Conservation (phyloP, 2,888 invertebrate genomes). For the Hemithea aestivaria region DNA sequence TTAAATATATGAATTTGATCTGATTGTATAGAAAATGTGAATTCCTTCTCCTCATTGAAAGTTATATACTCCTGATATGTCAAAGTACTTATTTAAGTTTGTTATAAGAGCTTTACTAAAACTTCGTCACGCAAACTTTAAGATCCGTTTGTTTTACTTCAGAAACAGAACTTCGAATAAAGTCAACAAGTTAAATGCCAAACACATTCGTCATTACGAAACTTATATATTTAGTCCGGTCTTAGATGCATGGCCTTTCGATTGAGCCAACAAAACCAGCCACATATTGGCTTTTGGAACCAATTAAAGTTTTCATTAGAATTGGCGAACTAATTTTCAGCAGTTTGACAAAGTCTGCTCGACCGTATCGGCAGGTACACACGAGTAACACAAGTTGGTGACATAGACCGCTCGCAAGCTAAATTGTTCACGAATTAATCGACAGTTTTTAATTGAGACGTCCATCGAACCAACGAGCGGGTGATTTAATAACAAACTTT, state of each 20-base stretch:
- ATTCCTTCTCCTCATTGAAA: no score
- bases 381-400: conserved; percentile 37
- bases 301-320: conserved; percentile 76
- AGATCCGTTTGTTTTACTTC: conserved; percentile 1
- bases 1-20: no score
- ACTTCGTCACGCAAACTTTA: not conserved
- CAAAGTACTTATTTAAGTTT: no score
- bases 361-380: conserved; percentile 48
- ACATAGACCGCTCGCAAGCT: conserved; percentile 44
- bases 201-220: conserved; percentile 39
- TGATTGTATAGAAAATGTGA: no score
- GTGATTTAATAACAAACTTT: conserved; percentile 22
- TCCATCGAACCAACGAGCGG: conserved; percentile 12
- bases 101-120: no score
- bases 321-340: conserved; percentile 72
- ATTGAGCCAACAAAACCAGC: conserved; percentile 51
- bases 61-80: no score
- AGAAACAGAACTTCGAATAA: conserved; percentile 5
- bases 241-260: conserved; percentile 33
- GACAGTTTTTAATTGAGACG: conserved; percentile 53
- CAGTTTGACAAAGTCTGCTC: conserved; percentile 72
- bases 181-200: conserved; percentile 23
- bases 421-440: conserved; percentile 47
- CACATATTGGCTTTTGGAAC: conserved; percentile 68
- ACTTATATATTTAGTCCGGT: conserved; percentile 38